These are phyloP conservation scores for Leptinotarsa texana DNA, from an alignment of 1,140 invertebrate species.

Conservation along the genomic window DNA sequence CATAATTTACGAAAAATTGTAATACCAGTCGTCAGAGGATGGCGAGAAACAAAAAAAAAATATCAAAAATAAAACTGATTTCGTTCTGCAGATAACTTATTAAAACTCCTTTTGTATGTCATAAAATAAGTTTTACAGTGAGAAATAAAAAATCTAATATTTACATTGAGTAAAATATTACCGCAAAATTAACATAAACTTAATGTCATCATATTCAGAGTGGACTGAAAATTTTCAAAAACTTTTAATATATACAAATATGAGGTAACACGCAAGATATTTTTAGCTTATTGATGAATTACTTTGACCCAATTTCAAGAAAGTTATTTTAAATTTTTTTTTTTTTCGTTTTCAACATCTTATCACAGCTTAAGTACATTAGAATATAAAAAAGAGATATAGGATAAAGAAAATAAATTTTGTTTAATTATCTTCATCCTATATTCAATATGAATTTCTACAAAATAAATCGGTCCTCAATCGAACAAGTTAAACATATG, in stretches of 20 bases:
- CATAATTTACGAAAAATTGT: not conserved
- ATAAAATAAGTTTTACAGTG: slow-evolving; percentile 19
- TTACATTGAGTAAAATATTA: slow-evolving; percentile 46
- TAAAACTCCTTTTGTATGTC: slow-evolving; percentile 43
- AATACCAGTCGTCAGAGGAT: slow-evolving; percentile 6
- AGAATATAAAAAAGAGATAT: too few species aligned
- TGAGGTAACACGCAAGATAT: not conserved
- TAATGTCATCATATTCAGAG: slow-evolving; percentile 13
- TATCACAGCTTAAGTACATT: too few species aligned
- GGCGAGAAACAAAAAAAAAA: slow-evolving; percentile 16
- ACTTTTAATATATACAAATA: not conserved
- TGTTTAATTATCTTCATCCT: too few species aligned
- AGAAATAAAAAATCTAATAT: slow-evolving; percentile 22
- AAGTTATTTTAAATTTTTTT: not conserved
- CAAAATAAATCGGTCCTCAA: too few species aligned
- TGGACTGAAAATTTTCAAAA: not conserved
- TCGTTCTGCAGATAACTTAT: slow-evolving; percentile 33
- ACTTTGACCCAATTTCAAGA: slow-evolving; percentile 12
- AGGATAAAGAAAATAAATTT: too few species aligned
- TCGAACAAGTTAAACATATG: too few species aligned
- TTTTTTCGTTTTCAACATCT: too few species aligned
- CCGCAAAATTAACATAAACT: slow-evolving; percentile 38
- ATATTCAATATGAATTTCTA: too few species aligned
- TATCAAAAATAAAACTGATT: slow-evolving; percentile 39
- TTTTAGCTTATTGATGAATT: not conserved